Conservation (phyloP, 2,888 invertebrate species). For the Kryphioiulus occultus region DNA sequence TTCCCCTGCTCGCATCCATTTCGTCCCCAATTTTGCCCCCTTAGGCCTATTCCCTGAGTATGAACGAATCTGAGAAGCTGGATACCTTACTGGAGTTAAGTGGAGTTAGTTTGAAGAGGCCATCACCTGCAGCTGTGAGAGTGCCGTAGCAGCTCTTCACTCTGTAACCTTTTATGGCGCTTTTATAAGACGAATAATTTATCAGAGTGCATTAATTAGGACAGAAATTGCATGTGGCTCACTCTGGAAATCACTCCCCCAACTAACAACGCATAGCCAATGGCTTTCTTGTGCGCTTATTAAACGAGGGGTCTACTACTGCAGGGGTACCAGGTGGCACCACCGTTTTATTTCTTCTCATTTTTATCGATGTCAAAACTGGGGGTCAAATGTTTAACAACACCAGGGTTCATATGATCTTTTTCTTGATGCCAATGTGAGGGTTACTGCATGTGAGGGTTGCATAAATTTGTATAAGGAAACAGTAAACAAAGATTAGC, state of each 20-base stretch:
- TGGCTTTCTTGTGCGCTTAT: neutral
- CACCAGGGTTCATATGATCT: too few species aligned
- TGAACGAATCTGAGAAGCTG: neutral
- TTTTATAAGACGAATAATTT: constrained; percentile 35
- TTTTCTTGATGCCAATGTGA: too few species aligned
- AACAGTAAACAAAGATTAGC: too few species aligned
- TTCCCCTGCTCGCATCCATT: neutral
- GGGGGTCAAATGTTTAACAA: too few species aligned
- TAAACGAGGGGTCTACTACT: neutral
- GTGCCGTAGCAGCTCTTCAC: constrained; percentile 19
- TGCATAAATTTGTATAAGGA: too few species aligned
- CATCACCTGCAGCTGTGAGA: constrained; percentile 30
- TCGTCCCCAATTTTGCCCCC: neutral
- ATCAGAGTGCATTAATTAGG: constrained; percentile 35
- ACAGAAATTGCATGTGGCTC: neutral
- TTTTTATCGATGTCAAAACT: neutral
- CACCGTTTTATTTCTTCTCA: neutral
- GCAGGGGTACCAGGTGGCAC: neutral
- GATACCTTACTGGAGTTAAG: constrained; percentile 8
- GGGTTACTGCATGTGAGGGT: too few species aligned
- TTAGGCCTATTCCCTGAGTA: neutral
- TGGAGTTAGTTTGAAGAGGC: constrained; percentile 26
- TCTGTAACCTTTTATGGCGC: constrained; percentile 18
- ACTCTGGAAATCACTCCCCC: neutral
- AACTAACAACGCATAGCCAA: neutral